Conservation (phyloP, 2,888 invertebrate species). For the Phorcus lineatus region DNA sequence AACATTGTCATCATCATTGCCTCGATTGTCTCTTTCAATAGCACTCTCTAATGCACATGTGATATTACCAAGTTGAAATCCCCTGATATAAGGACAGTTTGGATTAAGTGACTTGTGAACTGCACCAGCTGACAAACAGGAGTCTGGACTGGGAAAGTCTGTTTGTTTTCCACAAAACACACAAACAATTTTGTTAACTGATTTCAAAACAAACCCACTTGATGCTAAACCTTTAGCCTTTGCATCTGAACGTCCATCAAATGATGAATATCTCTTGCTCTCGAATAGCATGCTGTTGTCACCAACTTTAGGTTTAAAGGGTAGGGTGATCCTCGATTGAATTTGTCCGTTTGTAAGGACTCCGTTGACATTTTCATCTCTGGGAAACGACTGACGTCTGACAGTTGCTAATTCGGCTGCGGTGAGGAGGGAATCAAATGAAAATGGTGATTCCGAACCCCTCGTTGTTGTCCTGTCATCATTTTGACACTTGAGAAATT, state of each 20-base stretch:
- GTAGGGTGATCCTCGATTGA: background rate
- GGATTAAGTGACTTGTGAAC: background rate
- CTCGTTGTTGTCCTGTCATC: background rate
- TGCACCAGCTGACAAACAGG: background rate
- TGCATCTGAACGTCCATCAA: background rate
- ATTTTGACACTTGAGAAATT: background rate
- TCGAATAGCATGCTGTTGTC: background rate
- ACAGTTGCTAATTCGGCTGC: background rate
- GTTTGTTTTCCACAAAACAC: constrained; percentile 15
- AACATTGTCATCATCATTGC: background rate
- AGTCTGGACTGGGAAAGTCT: background rate
- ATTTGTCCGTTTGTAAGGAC: background rate
- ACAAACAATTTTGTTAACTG: background rate
- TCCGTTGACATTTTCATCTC: background rate
- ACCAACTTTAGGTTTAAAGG: background rate
- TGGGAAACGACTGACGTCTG: constrained; percentile 4
- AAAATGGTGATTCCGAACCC: background rate
- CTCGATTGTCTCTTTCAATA: background rate
- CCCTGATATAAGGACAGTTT: background rate
- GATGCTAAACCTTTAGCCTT: background rate
- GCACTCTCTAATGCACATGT: background rate
- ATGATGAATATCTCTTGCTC: background rate
- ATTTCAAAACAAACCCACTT: background rate
- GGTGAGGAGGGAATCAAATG: background rate
- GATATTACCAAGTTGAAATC: background rate